Conservation (phyloP, 2,113 vertebrate species). For the Chaetodon trifascialis region DNA sequence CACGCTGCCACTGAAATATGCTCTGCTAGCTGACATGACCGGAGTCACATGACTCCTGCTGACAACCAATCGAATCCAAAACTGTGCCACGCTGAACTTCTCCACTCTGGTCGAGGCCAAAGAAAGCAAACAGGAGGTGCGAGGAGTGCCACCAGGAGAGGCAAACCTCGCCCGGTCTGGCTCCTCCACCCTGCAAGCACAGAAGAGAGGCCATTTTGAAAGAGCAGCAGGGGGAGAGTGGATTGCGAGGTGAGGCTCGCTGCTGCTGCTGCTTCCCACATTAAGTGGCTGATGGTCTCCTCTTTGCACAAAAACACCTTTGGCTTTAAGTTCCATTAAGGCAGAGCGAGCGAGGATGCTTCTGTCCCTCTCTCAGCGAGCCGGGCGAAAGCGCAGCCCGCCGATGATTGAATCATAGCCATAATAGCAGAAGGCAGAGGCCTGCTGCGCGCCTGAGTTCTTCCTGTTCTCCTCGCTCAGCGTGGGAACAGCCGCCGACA, state of each 20-base stretch:
- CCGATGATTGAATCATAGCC: slow-evolving; percentile 79
- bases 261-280: slow-evolving; percentile 60
- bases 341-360: slow-evolving; percentile 50
- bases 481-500: slow-evolving; percentile 73
- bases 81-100: slow-evolving; percentile 16
- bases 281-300: slow-evolving; percentile 66
- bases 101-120: slow-evolving; percentile 24
- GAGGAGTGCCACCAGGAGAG: slow-evolving; percentile 26
- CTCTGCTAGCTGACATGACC: neutral
- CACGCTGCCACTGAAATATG: neutral
- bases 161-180: slow-evolving; percentile 22
- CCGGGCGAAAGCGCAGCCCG: slow-evolving; percentile 62
- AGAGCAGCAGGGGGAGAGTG: slow-evolving; percentile 41
- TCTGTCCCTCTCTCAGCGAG: slow-evolving; percentile 52
- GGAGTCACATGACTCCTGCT: neutral
- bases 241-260: slow-evolving; percentile 64
- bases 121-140: slow-evolving; percentile 45
- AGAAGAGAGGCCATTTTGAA: slow-evolving; percentile 75
- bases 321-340: slow-evolving; percentile 72
- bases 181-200: slow-evolving; percentile 43
- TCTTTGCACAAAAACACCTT: slow-evolving; percentile 70
- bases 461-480: slow-evolving; percentile 79
- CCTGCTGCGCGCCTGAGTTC: slow-evolving; percentile 74
- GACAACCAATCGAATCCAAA: slow-evolving; percentile 20
- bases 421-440: slow-evolving; percentile 78